These are phyloP conservation scores for Mobula birostris DNA, from an alignment of 2,113 vertebrate genomes.

Conservation along the genomic window DNA sequence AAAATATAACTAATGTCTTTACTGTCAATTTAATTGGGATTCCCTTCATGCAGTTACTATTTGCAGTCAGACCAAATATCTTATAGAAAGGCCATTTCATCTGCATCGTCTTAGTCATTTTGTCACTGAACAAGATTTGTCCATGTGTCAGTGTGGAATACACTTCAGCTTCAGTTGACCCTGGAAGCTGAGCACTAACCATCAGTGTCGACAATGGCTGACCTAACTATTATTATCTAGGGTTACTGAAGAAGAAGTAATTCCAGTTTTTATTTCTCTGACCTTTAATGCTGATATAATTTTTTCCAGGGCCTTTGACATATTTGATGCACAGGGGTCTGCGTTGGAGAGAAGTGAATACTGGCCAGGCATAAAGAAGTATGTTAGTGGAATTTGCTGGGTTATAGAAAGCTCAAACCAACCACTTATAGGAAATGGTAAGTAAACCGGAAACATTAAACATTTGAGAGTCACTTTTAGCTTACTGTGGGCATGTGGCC, in stretches of 20 bases:
- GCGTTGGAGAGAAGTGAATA: constrained; percentile 39
- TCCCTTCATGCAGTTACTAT: neutral
- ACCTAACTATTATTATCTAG: neutral
- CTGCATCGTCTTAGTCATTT: neutral
- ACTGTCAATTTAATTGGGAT: neutral
- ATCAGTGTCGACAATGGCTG: neutral
- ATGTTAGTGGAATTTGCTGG: constrained; percentile 44
- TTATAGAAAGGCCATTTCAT: neutral
- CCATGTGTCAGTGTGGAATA: neutral
- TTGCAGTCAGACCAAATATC: neutral
- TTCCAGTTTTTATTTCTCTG: neutral
- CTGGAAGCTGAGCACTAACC: neutral
- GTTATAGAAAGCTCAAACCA: constrained; percentile 36
- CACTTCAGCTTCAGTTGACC: neutral
- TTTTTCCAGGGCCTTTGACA: constrained; percentile 44
- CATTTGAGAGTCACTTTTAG: neutral
- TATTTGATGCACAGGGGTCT: constrained; percentile 42
- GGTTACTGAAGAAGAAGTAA: neutral
- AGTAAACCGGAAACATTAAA: neutral
- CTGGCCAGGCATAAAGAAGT: constrained; percentile 43
- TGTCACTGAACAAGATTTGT: neutral
- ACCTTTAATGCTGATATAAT: constrained; percentile 8
- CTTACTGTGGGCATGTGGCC: too few relatives aligned
- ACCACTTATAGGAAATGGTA: neutral
- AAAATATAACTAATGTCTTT: neutral